phyloP scores from a whole-genome alignment of 2,113 vertebrate species.

The Archilochus colubris region DNA sequence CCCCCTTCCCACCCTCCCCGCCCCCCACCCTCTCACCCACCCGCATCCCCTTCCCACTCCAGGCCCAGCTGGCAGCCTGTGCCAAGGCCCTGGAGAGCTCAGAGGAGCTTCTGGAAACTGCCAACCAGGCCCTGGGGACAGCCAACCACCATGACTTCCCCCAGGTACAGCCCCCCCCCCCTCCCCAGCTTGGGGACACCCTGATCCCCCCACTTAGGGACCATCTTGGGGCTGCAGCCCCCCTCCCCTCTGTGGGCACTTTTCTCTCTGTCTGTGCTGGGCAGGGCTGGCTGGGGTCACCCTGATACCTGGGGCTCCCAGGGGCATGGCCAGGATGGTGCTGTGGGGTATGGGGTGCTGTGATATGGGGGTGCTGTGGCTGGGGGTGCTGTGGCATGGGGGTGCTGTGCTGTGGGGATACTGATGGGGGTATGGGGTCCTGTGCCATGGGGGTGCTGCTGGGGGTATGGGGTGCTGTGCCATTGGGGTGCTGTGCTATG shows the following conservation, averaged over 20 bases:
- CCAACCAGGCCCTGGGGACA: conserved; percentile 90
- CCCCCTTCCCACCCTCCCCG: too few relatives aligned
- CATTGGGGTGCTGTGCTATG: neutral
- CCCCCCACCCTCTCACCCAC: neutral
- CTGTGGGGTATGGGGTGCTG: neutral
- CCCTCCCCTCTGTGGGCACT: neutral
- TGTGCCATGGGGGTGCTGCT: too few relatives aligned
- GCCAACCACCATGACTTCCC: conserved; percentile 81
- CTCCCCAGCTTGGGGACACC: fast-evolving
- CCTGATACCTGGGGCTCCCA: fast-evolving
- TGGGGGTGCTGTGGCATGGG: neutral
- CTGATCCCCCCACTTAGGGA: neutral
- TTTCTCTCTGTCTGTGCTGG: neutral
- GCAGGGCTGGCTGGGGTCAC: neutral
- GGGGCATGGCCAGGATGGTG: neutral
- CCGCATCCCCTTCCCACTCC: neutral
- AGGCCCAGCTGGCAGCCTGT: conserved; percentile 91
- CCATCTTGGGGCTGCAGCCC: fast-evolving
- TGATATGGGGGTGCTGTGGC: neutral
- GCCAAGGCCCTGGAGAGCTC: conserved; percentile 95
- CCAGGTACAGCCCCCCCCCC: conserved; percentile 76
- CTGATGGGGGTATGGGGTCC: neutral
- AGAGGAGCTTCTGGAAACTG: conserved; percentile 91
- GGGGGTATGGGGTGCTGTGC: too few relatives aligned
- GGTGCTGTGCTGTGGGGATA: neutral